Percentiles rank a stretch among this genome's conserved stretches.
These are phyloP conservation scores for Cinclus mexicanus DNA, from an alignment of 2,113 vertebrate genomes.

Conservation along the genomic window DNA sequence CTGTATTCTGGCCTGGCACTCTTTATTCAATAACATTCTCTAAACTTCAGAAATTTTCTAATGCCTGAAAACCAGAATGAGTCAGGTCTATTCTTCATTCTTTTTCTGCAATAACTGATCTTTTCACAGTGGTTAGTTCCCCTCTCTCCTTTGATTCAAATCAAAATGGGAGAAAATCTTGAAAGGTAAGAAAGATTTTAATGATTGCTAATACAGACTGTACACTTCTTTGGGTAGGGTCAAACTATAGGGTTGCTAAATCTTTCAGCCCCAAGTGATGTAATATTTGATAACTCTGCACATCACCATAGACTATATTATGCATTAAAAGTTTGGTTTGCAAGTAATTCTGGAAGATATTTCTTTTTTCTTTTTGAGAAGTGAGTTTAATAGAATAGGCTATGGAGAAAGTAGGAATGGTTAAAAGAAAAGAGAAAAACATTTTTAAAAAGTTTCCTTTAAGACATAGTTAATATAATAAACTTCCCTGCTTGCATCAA, in stretches of 20 bases:
- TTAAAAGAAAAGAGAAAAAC: background rate
- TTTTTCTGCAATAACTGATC: background rate
- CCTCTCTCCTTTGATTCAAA: background rate
- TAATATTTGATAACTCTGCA: background rate
- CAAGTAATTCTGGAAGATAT: background rate
- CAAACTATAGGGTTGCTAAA: background rate
- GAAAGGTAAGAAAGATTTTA: background rate
- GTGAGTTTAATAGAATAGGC: background rate
- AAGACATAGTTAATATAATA: background rate
- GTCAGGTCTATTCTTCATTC: background rate
- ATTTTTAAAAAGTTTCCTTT: background rate
- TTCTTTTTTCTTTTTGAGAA: background rate
- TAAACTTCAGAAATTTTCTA: background rate
- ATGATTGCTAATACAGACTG: background rate
- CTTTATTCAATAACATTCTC: background rate
- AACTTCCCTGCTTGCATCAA: background rate
- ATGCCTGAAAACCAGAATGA: background rate
- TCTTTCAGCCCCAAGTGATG: background rate
- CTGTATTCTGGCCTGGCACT: background rate
- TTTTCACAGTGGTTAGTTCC: background rate
- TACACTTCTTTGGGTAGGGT: background rate
- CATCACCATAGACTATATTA: background rate
- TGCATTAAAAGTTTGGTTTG: background rate
- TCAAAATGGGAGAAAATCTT: background rate
- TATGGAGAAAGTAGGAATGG: background rate